Percentiles rank a stretch among this genome's conserved stretches.
phyloP scores from a whole-genome alignment of 1,140 invertebrate species.

The Halesus radiatus region DNA sequence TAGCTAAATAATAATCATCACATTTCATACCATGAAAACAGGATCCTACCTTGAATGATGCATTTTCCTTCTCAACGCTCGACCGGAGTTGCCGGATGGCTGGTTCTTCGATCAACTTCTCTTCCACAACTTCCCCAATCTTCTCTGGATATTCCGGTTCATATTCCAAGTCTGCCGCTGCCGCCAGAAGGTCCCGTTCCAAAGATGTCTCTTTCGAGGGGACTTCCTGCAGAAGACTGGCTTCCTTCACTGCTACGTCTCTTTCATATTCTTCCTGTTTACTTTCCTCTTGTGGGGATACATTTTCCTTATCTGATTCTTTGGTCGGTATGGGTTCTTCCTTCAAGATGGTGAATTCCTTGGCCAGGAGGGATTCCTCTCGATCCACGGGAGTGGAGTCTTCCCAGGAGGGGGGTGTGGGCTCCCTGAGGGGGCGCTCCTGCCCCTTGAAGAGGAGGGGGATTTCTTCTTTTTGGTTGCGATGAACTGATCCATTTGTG shows the following conservation, averaged over 20 bases:
- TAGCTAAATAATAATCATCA: not conserved
- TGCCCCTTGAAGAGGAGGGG: constrained; percentile 50
- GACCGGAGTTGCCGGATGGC: constrained; percentile 61
- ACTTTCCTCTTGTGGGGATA: not conserved
- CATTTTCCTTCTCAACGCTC: constrained; percentile 59
- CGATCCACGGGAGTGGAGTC: constrained; percentile 45
- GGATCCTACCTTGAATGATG: constrained; percentile 64
- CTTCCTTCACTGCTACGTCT: constrained; percentile 40
- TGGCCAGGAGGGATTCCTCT: constrained; percentile 11
- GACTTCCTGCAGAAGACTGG: constrained; percentile 36
- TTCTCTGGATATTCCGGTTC: constrained; percentile 59
- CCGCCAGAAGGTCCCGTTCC: not conserved
- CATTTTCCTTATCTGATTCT: constrained; percentile 9
- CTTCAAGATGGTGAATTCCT: constrained; percentile 34
- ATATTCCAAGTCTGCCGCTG: constrained; percentile 47
- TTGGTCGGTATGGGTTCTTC: not conserved
- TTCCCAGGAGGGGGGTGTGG: constrained; percentile 53
- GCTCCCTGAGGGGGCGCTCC: constrained; percentile 31
- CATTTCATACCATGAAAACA: not conserved
- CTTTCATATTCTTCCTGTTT: constrained; percentile 35
- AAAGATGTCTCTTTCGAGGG: constrained; percentile 16
- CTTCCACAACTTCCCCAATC: constrained; percentile 59
- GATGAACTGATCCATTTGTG: constrained; percentile 66
- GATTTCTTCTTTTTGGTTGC: constrained; percentile 56
- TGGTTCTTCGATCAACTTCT: constrained; percentile 56